These are phyloP conservation scores for Megaptera novaeangliae DNA, from an alignment of 2,113 vertebrate species.

Conservation along the genomic window DNA sequence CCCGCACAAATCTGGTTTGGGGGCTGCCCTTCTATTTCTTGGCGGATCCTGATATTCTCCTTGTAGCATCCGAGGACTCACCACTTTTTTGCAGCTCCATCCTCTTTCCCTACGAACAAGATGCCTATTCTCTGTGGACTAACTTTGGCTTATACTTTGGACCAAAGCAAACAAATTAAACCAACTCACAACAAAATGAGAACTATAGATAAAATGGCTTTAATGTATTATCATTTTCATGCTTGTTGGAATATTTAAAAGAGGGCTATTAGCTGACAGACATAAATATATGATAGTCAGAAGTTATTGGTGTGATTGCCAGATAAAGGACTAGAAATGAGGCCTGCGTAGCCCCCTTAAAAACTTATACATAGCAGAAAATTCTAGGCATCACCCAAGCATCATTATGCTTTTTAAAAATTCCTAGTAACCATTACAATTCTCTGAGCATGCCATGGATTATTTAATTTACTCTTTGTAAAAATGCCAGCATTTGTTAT, in stretches of 20 bases:
- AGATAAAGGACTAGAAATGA: neutral
- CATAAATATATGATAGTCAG: neutral
- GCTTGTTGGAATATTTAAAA: neutral
- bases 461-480: constrained; percentile 62
- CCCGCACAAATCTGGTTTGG: neutral
- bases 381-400: neutral
- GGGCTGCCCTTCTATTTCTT: neutral
- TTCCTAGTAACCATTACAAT: constrained; percentile 33
- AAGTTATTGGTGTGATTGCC: neutral
- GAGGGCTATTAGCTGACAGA: neutral
- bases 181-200: neutral
- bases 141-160: neutral
- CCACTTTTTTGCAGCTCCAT: neutral
- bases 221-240: constrained; percentile 3
- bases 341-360: neutral
- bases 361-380: neutral
- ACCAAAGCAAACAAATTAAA: constrained; percentile 14
- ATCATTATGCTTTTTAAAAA: neutral
- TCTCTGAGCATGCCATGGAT: constrained; percentile 33
- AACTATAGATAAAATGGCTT: neutral
- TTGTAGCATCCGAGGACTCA: neutral
- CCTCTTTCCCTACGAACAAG: neutral
- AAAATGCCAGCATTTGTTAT: constrained; percentile 60
- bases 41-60: neutral
- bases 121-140: neutral